A percentile compares a stretch with the other conserved stretches of the same genome.
phyloP scores from a whole-genome alignment of 2,113 vertebrate genomes.

The Sylvia atricapilla region DNA sequence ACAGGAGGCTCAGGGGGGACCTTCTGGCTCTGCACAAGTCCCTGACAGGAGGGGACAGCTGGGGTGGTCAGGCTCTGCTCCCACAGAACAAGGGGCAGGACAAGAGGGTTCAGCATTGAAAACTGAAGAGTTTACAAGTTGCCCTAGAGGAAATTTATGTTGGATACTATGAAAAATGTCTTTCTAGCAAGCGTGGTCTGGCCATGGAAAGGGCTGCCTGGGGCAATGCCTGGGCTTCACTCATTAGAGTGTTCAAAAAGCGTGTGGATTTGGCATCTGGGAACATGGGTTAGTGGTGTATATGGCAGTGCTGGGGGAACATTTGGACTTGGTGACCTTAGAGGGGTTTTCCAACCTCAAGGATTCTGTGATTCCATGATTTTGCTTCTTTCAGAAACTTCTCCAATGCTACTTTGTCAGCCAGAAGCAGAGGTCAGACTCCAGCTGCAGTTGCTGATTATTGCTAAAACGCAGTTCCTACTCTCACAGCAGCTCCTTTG shows the following conservation, averaged over 20 bases:
- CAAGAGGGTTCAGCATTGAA: background rate
- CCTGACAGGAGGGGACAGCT: background rate
- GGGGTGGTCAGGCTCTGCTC: background rate
- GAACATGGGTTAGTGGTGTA: background rate
- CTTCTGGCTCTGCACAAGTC: background rate
- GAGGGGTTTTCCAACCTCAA: background rate
- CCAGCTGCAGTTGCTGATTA: background rate
- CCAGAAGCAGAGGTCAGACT: background rate
- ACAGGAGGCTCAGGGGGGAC: background rate
- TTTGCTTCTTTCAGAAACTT: background rate
- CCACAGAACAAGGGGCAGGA: background rate
- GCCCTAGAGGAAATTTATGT: background rate
- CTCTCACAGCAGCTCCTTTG: background rate
- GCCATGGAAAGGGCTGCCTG: background rate
- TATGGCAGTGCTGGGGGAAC: background rate
- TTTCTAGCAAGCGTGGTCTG: background rate
- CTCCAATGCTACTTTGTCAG: background rate
- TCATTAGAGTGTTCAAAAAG: background rate
- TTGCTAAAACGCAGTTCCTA: background rate
- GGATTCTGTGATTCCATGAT: background rate
- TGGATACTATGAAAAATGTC: background rate
- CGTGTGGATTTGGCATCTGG: background rate
- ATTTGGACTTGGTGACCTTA: background rate
- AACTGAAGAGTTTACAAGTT: background rate
- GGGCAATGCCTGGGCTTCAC: background rate